Conservation (phyloP, 2,113 vertebrate genomes). For the Origma solitaria region DNA sequence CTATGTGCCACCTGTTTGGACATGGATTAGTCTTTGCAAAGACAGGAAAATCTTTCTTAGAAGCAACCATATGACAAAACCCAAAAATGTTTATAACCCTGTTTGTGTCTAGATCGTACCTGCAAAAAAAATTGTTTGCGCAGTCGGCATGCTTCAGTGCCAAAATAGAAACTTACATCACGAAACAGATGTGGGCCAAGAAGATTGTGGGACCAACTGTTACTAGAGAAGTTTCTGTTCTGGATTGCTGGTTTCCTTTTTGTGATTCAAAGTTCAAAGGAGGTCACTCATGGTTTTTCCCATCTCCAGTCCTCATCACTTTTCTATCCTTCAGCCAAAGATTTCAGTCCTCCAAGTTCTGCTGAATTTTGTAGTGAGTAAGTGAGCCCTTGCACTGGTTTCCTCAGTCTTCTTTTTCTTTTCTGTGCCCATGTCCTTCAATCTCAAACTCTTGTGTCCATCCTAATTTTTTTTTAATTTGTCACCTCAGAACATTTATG, state of each 20-base stretch:
- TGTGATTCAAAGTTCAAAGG: neutral
- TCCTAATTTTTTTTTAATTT: neutral
- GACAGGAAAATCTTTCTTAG: neutral
- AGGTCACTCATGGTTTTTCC: neutral
- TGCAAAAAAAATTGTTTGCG: neutral
- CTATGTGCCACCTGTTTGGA: neutral
- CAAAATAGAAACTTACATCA: neutral
- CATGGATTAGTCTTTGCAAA: neutral
- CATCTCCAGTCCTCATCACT: neutral
- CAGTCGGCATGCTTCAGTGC: neutral
- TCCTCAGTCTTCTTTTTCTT: neutral
- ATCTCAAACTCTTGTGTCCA: neutral
- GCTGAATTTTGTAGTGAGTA: neutral
- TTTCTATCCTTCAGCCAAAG: neutral
- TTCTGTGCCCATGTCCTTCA: neutral
- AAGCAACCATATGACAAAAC: neutral
- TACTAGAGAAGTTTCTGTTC: neutral
- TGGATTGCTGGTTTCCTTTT: neutral
- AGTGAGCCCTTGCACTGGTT: neutral
- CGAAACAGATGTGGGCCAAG: neutral
- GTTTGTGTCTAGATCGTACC: neutral
- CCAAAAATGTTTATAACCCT: accelerated
- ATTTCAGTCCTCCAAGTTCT: neutral
- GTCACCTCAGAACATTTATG: neutral
- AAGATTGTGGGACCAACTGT: neutral